Evolutionary conservation across 92 coral and sea anemone genomes (phyloP), one percentile per base, ranked within the genome.

Genomic region (Epizoanthus illoricatus): DNA sequence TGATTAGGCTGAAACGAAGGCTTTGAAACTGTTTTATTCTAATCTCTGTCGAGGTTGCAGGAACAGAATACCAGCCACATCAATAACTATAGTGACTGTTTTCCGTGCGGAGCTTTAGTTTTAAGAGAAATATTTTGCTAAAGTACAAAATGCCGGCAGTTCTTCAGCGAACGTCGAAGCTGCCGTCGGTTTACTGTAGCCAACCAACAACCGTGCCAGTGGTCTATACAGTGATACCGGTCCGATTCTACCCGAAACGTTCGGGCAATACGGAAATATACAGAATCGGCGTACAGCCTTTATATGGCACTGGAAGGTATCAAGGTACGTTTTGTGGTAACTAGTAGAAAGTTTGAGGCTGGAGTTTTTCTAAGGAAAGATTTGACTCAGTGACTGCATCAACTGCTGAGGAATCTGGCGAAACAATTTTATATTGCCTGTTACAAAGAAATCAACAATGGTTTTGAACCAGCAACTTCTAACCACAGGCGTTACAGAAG

Each of bases 231-330:
- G 76, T 71, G 42, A 45, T 23, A 71, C 76, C 76, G 40, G 60
- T 47, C 60, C 42, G 18, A 57, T 19, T 47, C 42, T 18, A 42
- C 76, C 59, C 40, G 17, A 47, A 71, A 71, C 76, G 60, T 33
- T 4, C 76, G 18, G 52, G 4, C 39, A 43, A 71, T 33, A n/a
- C 76, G 17, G 76, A 71, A 21, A 43, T 71, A 24, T 71, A 71
- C 59, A 43, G 76, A 45, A 71, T 71, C 21, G 33, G 13, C 5
- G 76, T 71, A 47, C 76, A 71, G 57, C 28, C 76, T 33, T 11
- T 19, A 19, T 20, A 49, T 47, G 76, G 76, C 55, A 42, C 3
- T 18, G 57, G 36, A 71, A 58, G 39, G 7, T 43, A 19, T 28
- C 40, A 18, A 71, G 76, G 76, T 71, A 71, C 17, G 74, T 11